Percentiles rank a stretch among this genome's conserved stretches.
Conservation (phyloP, 35 echinoderm and acorn worm species). For the Ophioderma brevispina region DNA sequence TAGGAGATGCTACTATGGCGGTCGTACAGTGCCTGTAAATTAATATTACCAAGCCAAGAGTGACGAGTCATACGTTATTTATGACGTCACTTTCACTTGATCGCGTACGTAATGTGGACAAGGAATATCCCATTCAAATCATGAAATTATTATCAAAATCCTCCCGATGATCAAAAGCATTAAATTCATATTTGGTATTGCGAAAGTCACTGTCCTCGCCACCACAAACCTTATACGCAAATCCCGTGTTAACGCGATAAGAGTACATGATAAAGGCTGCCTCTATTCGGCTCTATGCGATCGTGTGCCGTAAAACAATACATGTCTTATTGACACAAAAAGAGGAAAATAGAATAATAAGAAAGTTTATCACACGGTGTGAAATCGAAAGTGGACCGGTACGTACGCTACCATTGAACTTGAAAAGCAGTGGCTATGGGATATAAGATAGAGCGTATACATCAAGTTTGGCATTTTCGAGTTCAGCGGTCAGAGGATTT, state of each 20-base stretch:
- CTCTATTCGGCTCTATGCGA: slow-evolving; percentile 28
- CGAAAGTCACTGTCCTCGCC: slow-evolving; percentile 19
- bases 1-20: neutral
- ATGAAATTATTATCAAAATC: slow-evolving; percentile 34
- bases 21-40: neutral
- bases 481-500: slow-evolving; percentile 8
- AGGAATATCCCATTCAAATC: slow-evolving; percentile 29
- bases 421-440: slow-evolving; percentile 33
- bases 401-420: slow-evolving; percentile 41
- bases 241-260: slow-evolving; percentile 27
- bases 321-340: neutral
- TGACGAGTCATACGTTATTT: neutral
- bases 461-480: slow-evolving; percentile 47
- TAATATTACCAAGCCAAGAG: neutral
- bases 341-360: neutral
- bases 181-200: slow-evolving; percentile 30
- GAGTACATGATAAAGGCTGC: slow-evolving; percentile 14
- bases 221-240: slow-evolving; percentile 22
- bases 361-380: slow-evolving; percentile 19
- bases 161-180: neutral
- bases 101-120: slow-evolving; percentile 29
- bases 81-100: neutral
- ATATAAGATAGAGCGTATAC: neutral
- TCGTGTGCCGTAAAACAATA: slow-evolving; percentile 14
- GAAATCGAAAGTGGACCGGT: slow-evolving; percentile 11